Conservation (phyloP, 2,888 invertebrate genomes). For the Willowsia nigromaculata region DNA sequence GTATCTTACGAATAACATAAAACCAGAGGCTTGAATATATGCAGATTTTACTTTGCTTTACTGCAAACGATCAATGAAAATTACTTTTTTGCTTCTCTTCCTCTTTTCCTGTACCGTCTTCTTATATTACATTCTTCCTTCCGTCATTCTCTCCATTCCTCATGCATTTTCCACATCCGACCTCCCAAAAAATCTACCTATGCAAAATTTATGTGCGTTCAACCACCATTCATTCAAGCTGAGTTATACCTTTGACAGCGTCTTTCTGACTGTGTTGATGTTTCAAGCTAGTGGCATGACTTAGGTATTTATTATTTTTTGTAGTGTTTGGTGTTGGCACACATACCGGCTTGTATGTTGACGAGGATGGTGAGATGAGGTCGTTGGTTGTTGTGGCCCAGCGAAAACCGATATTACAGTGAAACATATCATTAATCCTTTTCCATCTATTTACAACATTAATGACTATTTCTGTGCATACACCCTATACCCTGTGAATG, state of each 20-base stretch:
- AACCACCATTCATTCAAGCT: slow-evolving; percentile 7
- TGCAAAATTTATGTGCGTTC: not conserved
- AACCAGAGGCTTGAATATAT: too few relatives aligned
- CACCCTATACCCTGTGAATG: too few relatives aligned
- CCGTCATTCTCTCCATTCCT: not conserved
- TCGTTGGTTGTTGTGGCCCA: not conserved
- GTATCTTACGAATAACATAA: too few relatives aligned
- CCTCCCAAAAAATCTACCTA: slow-evolving; percentile 38
- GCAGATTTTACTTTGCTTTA: not conserved
- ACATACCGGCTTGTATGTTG: not conserved
- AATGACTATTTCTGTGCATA: too few relatives aligned
- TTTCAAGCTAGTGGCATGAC: not conserved
- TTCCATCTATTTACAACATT: not conserved
- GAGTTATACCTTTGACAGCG: slow-evolving; percentile 13
- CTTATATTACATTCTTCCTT: not conserved
- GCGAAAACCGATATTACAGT: not conserved
- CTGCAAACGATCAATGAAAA: not conserved
- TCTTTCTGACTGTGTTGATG: not conserved
- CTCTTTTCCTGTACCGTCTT: not conserved
- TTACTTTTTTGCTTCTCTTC: not conserved
- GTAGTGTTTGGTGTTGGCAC: slow-evolving; percentile 10
- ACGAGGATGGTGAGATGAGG: not conserved
- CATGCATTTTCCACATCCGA: not conserved
- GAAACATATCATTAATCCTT: not conserved
- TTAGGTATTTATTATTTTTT: too few relatives aligned